phyloP scores from a whole-genome alignment of 2,888 invertebrate genomes.

The Drosophila nr. fundita region DNA sequence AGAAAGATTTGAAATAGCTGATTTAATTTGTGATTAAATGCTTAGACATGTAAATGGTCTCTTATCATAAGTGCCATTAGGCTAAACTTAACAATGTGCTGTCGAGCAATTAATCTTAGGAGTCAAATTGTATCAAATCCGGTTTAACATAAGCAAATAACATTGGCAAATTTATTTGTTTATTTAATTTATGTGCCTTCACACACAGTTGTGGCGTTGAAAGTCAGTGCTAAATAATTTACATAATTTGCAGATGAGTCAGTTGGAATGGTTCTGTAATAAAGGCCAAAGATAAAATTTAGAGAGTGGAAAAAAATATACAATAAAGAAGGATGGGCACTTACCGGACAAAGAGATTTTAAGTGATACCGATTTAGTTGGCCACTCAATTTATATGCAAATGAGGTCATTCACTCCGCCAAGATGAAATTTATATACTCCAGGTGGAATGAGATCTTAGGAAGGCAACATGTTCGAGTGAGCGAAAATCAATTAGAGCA shows the following conservation, averaged over 20 bases:
- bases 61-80: slow-evolving; percentile 49
- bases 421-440: slow-evolving; percentile 18
- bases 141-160: slow-evolving; percentile 50
- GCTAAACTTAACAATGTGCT: slow-evolving; percentile 53
- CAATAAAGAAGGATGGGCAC: slow-evolving; percentile 19
- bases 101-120: slow-evolving; percentile 67
- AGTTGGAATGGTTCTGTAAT: slow-evolving; percentile 42
- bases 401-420: slow-evolving; percentile 59
- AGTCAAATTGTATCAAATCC: slow-evolving; percentile 59
- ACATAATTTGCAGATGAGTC: slow-evolving; percentile 74
- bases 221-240: slow-evolving; percentile 69
- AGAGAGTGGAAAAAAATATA: slow-evolving; percentile 23
- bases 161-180: slow-evolving; percentile 42
- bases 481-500: slow-evolving; percentile 46
- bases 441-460: neutral
- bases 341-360: slow-evolving; percentile 27
- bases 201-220: slow-evolving; percentile 55
- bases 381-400: slow-evolving; percentile 59
- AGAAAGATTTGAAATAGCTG: slow-evolving; percentile 14
- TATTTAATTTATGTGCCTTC: slow-evolving; percentile 69
- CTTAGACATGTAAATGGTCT: slow-evolving; percentile 11
- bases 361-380: slow-evolving; percentile 51
- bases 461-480: slow-evolving; percentile 30
- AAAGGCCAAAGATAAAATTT: slow-evolving; percentile 17
- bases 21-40: slow-evolving; percentile 30